Conservation (phyloP, 2,888 invertebrate genomes). For the Apotomis turbidana region DNA sequence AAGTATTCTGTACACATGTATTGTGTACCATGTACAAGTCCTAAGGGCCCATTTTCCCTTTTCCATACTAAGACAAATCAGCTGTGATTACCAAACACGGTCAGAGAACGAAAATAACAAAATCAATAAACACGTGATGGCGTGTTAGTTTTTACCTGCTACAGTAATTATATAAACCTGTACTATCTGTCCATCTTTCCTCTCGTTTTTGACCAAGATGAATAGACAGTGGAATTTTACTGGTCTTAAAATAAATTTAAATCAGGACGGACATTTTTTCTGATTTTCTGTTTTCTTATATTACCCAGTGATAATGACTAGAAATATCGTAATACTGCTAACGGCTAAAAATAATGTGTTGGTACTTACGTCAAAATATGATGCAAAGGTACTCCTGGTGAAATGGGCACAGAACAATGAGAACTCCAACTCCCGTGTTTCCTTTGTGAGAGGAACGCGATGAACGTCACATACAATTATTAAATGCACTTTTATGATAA, state of each 20-base stretch:
- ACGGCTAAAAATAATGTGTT: background rate
- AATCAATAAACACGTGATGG: constrained; percentile 38
- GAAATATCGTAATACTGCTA: constrained; percentile 4
- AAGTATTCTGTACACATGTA: too few species aligned
- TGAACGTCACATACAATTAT: constrained; percentile 50
- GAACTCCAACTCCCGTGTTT: constrained; percentile 60
- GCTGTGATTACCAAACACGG: constrained; percentile 35
- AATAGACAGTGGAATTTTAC: constrained; percentile 4
- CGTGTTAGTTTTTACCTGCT: constrained; percentile 17
- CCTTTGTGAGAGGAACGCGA: constrained; percentile 74
- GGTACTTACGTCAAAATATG: constrained; percentile 59
- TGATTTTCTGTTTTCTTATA: background rate
- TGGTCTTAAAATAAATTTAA: constrained; percentile 28
- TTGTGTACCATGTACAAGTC: background rate
- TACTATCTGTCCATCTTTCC: constrained; percentile 11
- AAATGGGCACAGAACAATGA: constrained; percentile 59
- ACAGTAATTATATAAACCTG: constrained; percentile 24
- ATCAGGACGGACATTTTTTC: background rate
- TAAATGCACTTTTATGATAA: constrained; percentile 39
- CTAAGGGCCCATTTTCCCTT: background rate
- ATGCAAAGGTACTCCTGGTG: constrained; percentile 49
- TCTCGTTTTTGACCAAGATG: constrained; percentile 13
- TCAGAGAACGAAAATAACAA: constrained; percentile 31
- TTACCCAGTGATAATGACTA: background rate
- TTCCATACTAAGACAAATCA: constrained; percentile 27